Conservation (phyloP, 1,140 invertebrate species). For the Araneus ventricosus region DNA sequence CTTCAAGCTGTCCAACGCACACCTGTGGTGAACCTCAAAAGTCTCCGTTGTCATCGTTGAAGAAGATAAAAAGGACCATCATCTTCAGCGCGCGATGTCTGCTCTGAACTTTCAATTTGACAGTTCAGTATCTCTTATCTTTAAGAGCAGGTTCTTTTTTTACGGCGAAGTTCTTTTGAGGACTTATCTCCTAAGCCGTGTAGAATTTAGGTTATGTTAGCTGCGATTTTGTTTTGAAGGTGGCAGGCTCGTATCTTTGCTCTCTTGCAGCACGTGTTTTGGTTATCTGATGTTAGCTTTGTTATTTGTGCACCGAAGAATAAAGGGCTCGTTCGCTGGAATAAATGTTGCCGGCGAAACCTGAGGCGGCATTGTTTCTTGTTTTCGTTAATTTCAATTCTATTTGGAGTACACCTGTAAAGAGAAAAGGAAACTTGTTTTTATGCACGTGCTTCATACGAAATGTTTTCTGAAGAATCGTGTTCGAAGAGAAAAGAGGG, state of each 20-base stretch:
- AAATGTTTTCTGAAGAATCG: too few species aligned
- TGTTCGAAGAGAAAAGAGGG: too few species aligned
- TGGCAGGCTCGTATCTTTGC: slow-evolving; percentile 9
- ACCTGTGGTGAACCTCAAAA: slow-evolving; percentile 28
- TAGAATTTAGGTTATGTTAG: neutral
- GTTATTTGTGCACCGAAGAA: slow-evolving; percentile 3
- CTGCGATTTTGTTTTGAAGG: slow-evolving; percentile 35
- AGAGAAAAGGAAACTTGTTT: too few species aligned
- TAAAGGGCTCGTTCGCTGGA: neutral
- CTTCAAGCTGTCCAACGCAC: neutral
- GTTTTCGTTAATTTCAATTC: too few species aligned
- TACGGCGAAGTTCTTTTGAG: neutral
- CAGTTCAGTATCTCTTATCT: slow-evolving; percentile 39
- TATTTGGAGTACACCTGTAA: too few species aligned
- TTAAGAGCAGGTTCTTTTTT: slow-evolving; percentile 21
- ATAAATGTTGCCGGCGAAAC: neutral
- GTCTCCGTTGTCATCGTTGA: slow-evolving; percentile 7
- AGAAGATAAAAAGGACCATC: slow-evolving; percentile 16
- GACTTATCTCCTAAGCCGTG: neutral
- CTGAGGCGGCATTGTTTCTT: neutral
- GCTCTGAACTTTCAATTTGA: slow-evolving; percentile 33
- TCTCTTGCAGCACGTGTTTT: slow-evolving; percentile 21
- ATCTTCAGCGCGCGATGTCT: neutral
- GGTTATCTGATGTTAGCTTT: slow-evolving; percentile 7
- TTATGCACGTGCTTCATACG: too few species aligned